A percentile compares a stretch with the other conserved stretches of the same genome.
Conservation (phyloP, 2,888 invertebrate genomes). For the Xanthorhoe spadicearia region DNA sequence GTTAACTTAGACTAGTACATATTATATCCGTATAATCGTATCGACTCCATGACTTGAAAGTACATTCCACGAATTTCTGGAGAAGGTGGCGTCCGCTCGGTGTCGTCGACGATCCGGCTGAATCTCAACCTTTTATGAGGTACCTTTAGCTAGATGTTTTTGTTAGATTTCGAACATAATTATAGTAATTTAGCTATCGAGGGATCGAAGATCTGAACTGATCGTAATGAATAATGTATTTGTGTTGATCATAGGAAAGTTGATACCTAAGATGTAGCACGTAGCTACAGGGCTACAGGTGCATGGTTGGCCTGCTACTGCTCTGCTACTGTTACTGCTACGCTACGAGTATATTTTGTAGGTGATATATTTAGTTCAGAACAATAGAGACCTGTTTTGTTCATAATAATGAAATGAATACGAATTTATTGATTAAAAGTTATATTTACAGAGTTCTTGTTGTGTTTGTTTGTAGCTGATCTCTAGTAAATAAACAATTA, state of each 20-base stretch:
- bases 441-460: conserved; percentile 15
- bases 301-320: too few relatives aligned
- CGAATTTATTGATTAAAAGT: conserved; percentile 14
- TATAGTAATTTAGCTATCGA: not conserved
- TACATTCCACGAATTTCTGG: conserved; percentile 71
- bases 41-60: conserved; percentile 75
- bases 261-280: not conserved
- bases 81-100: not conserved
- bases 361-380: conserved; percentile 12
- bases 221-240: not conserved
- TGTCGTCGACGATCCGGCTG: not conserved
- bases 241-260: not conserved
- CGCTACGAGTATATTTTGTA: too few relatives aligned
- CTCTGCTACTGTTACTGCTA: too few relatives aligned
- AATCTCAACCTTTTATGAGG: not conserved
- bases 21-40: conserved; percentile 26
- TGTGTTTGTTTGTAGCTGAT: conserved; percentile 26
- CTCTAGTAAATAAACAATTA: conserved; percentile 34
- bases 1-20: conserved; percentile 7
- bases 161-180: not conserved
- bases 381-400: conserved; percentile 21
- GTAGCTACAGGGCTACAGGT: not conserved
- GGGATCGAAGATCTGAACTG: not conserved
- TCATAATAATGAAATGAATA: conserved; percentile 11
- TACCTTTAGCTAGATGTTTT: not conserved